These are phyloP conservation scores for Pungitius pungitius DNA, from an alignment of 2,113 vertebrate species.

Conservation along the genomic window DNA sequence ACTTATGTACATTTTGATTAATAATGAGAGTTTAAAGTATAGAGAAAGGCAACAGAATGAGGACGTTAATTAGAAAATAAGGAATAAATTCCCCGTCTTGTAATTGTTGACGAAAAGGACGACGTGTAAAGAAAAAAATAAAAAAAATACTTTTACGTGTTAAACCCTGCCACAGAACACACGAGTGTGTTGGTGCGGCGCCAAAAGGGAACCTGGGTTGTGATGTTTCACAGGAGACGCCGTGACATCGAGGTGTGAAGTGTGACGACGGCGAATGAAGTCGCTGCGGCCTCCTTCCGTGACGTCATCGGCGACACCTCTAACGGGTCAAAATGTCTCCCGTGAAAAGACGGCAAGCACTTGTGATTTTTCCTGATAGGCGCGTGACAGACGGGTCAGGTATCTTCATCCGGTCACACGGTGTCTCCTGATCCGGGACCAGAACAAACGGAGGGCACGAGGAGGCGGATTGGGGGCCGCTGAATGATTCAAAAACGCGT, in stretches of 20 bases:
- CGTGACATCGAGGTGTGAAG: background rate
- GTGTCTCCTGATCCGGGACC: conserved; percentile 55
- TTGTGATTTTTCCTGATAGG: too few species aligned
- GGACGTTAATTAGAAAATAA: background rate
- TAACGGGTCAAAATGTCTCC: too few species aligned
- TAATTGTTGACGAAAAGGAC: too few species aligned
- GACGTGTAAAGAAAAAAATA: background rate
- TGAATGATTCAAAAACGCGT: conserved; percentile 58
- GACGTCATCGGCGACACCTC: too few species aligned
- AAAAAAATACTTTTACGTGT: background rate
- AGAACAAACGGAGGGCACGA: conserved; percentile 28
- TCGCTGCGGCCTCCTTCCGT: too few species aligned
- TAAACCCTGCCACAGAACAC: background rate
- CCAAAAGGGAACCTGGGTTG: too few species aligned
- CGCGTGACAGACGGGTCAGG: background rate
- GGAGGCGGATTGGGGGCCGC: conserved; percentile 22
- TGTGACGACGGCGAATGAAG: background rate
- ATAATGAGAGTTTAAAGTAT: background rate
- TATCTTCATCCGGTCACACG: conserved; percentile 9
- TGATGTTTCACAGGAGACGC: too few species aligned
- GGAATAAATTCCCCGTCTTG: background rate
- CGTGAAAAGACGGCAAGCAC: too few species aligned
- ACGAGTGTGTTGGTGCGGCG: too few species aligned
- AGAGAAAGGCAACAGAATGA: background rate
- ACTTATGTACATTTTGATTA: background rate